A percentile compares a stretch with the other conserved stretches of the same genome.
These are phyloP conservation scores for Drosophila pullipes DNA, from an alignment of 2,888 invertebrate species.

Conservation along the genomic window DNA sequence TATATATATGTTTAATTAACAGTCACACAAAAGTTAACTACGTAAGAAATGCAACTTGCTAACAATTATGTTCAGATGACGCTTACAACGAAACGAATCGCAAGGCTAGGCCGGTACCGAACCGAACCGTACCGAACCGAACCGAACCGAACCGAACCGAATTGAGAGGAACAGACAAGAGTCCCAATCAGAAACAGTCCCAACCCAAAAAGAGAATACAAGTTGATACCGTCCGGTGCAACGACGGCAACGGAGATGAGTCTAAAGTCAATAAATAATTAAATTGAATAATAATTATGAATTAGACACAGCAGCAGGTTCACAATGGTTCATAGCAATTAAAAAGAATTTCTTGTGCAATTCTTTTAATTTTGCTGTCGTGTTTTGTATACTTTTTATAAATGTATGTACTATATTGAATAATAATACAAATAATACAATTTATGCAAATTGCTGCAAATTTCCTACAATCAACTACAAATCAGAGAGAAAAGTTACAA, in stretches of 20 bases:
- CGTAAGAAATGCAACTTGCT: constrained; percentile 1
- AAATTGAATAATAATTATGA: constrained; percentile 1
- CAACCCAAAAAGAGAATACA: constrained; percentile 13
- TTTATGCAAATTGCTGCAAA: constrained; percentile 53
- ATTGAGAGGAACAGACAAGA: neutral
- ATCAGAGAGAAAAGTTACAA: constrained; percentile 29
- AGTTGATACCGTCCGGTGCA: constrained; percentile 61
- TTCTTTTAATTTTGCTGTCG: constrained; percentile 1
- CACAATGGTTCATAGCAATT: neutral
- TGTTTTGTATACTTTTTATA: constrained; percentile 8
- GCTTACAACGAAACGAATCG: constrained; percentile 54
- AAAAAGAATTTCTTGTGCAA: neutral
- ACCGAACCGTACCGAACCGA: neutral
- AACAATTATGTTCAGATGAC: constrained; percentile 24
- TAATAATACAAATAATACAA: constrained; percentile 21
- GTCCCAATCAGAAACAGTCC: constrained; percentile 5
- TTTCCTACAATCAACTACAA: constrained; percentile 72
- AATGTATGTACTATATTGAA: constrained; percentile 2
- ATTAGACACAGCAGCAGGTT: constrained; percentile 9
- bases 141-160: neutral
- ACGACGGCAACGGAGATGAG: constrained; percentile 34
- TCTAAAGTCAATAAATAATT: constrained; percentile 46
- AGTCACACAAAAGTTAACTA: constrained; percentile 56
- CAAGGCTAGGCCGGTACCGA: constrained; percentile 18
- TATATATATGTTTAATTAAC: constrained; percentile 49